These are phyloP conservation scores for Papilio polytes DNA, from an alignment of 1,140 invertebrate genomes.

Conservation along the genomic window DNA sequence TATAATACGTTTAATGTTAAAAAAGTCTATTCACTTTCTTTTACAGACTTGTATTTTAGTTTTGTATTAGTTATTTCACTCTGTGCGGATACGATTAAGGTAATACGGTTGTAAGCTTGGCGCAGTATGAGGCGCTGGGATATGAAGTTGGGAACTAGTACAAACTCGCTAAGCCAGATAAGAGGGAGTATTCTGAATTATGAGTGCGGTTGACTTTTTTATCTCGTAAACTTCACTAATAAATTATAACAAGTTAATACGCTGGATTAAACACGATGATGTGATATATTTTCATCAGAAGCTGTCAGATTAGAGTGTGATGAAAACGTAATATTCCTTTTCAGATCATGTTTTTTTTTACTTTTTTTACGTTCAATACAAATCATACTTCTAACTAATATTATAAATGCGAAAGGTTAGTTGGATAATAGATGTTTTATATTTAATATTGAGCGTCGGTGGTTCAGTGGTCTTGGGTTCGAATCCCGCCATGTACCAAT, in stretches of 20 bases:
- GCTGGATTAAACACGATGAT: conserved; percentile 15
- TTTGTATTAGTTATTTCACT: conserved; percentile 13
- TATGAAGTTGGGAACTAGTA: conserved; percentile 14
- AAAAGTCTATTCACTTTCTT: background rate
- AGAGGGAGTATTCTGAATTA: conserved; percentile 22
- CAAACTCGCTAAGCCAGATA: conserved; percentile 24
- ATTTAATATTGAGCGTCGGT: too few relatives aligned
- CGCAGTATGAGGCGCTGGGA: background rate
- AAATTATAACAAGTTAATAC: conserved; percentile 27
- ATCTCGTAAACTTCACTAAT: conserved; percentile 24
- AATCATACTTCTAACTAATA: too few relatives aligned
- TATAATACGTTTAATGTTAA: too few relatives aligned
- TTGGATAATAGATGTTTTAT: too few relatives aligned
- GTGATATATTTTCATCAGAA: background rate
- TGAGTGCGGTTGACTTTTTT: conserved; percentile 25
- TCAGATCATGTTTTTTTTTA: too few relatives aligned
- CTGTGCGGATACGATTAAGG: background rate
- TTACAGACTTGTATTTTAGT: background rate
- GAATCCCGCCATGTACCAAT: too few relatives aligned
- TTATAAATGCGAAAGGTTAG: too few relatives aligned
- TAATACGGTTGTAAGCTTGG: conserved; percentile 11
- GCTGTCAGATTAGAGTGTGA: background rate
- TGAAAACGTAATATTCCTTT: background rate
- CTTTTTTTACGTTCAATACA: too few relatives aligned
- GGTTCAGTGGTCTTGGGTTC: too few relatives aligned